Evolutionary conservation across 2,797 vertebrate genomes (phyloP), one percentile per base, ranked within the genome.

Genomic region (Pitangus sulphuratus): DNA sequence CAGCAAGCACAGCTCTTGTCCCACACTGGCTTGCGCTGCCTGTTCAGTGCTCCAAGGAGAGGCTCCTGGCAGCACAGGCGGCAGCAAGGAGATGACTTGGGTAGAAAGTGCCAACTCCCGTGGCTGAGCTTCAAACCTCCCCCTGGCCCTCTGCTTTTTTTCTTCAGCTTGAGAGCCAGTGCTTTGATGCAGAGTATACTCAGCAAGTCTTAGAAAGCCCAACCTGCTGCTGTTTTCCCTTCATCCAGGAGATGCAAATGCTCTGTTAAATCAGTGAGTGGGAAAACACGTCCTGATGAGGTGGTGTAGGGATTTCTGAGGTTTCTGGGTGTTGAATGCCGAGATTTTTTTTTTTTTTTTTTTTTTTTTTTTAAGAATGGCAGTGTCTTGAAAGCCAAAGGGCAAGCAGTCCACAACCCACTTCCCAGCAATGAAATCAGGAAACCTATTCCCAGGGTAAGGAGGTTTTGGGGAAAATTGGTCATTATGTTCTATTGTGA

Each of bases 91-190:
- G 13, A 15, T 53, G 35, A 70, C 19, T 17, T 2, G 1, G 33
- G 39, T 35, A 79, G 26, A 74, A 89, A 19, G 12, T 2, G 3
- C 9, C 4, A 3, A 30, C 12, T 62, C 19, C 37, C 0, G 1
- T 0, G 1, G 16, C 35, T 48, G 15, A 82, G 8, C 11, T 8
- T 50, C n/a, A 16, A 1, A 2, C 2, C 28, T 54, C 1, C 2
- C 19, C 19, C 37, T 8, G 15, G 12, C 13, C 12, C 13, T 76
- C 51, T 64, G 37, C 28, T 13, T 61, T 91, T 13, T 61, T 91
- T 71, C 37, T 45, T 37, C 24, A 42, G 30, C 39, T 21, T 81
- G 20, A 84, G 6, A 68, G 50, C 7, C 39, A 68, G 24, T 8
- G 35, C 15, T 22, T 11, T 50, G 39, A 35, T 11, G 26, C 24